Percentiles rank a stretch among this genome's conserved stretches.
Conservation (phyloP, 2,888 invertebrate genomes). For the Biston stratarius region DNA sequence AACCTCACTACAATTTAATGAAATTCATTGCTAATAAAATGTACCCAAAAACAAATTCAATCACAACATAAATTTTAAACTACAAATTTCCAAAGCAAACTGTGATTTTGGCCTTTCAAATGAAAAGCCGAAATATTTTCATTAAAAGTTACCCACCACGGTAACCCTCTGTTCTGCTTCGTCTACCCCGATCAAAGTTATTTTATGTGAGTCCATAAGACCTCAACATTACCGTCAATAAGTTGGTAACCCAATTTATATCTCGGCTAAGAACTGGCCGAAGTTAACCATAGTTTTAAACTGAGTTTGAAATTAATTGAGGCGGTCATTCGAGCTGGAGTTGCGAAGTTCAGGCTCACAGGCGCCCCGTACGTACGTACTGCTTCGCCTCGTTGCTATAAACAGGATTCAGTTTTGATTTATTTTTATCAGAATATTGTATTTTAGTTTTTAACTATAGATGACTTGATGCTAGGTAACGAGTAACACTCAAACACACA, state of each 20-base stretch:
- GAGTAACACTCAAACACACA: too few species aligned
- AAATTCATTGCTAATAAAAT: not conserved
- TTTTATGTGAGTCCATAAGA: slow-evolving; percentile 37
- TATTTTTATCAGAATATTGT: not conserved
- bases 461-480: not conserved
- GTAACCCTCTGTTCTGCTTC: slow-evolving; percentile 32
- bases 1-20: too few species aligned
- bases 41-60: slow-evolving; percentile 11
- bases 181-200: slow-evolving; percentile 36
- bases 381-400: not conserved
- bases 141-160: slow-evolving; percentile 9
- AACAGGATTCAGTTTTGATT: not conserved
- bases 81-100: slow-evolving; percentile 13
- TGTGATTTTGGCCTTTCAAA: slow-evolving; percentile 14
- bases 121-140: slow-evolving; percentile 22
- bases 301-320: slow-evolving; percentile 67
- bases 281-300: slow-evolving; percentile 59
- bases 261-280: slow-evolving; percentile 48
- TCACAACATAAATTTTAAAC: slow-evolving; percentile 10
- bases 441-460: too few species aligned
- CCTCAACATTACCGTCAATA: slow-evolving; percentile 43
- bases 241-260: slow-evolving; percentile 56
- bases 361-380: slow-evolving; percentile 17
- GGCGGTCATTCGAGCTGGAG: slow-evolving; percentile 58
- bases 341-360: slow-evolving; percentile 45